Evolutionary conservation across 2,888 invertebrate genomes (phyloP).

Genomic region (Habrosyne pyritoides): DNA sequence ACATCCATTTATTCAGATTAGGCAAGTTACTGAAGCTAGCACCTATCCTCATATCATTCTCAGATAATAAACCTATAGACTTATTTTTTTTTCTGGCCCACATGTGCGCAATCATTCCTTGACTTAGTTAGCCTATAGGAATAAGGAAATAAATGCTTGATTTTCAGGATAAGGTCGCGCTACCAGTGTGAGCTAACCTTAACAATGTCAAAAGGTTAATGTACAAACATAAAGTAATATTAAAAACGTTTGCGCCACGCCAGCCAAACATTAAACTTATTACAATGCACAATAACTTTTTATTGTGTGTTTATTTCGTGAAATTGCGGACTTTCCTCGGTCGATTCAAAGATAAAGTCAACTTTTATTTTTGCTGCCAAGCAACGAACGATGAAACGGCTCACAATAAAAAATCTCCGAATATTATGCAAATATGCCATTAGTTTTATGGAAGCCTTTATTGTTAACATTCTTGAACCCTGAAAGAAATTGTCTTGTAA

Average conservation of each 20-base stretch:
- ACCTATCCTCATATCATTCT: no score
- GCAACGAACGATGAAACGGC: constrained; percentile 1
- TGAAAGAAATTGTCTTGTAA: neutral
- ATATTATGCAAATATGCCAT: neutral
- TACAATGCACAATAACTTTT: constrained; percentile 11
- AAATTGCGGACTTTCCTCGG: constrained; percentile 4
- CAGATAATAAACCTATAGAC: no score
- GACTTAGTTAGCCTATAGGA: no score
- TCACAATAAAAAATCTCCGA: neutral
- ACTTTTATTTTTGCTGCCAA: constrained; percentile 3
- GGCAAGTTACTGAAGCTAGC: no score
- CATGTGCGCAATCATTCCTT: no score
- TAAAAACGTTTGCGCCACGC: neutral
- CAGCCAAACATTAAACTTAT: constrained; percentile 6
- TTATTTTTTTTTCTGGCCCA: no score
- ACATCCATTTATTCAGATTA: no score
- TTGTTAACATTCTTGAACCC: neutral
- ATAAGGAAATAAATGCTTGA: no score
- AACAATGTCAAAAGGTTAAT: neutral
- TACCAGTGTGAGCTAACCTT: neutral
- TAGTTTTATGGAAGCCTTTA: neutral
- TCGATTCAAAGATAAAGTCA: constrained; percentile 4
- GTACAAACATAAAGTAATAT: neutral
- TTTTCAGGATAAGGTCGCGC: neutral
- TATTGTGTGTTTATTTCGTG: constrained; percentile 11